Percentiles rank a stretch among this genome's conserved stretches.
Evolutionary conservation across 2,797 vertebrate genomes (phyloP).

Genomic region (Alauda arvensis): DNA sequence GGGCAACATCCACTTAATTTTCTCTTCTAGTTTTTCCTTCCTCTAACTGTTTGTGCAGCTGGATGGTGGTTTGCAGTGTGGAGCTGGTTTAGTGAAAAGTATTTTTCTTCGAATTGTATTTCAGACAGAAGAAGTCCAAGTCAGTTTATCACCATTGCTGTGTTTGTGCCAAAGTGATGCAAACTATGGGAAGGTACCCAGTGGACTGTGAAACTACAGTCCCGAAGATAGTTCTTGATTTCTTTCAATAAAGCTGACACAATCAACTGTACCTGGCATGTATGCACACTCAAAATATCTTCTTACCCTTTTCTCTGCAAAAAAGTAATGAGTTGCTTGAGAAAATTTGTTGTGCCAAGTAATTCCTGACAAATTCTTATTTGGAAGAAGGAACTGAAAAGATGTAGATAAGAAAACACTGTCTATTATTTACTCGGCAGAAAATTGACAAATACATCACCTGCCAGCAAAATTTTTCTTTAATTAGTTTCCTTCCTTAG

Average conservation of each 20-base stretch:
- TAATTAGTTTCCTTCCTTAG: not conserved
- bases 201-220: not conserved
- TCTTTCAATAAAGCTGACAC: not conserved
- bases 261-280: not conserved
- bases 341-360: not conserved
- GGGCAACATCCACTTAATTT: not conserved
- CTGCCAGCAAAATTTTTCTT: rapidly evolving
- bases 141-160: not conserved
- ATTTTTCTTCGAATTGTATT: not conserved
- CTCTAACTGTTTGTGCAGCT: not conserved
- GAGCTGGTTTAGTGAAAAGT: not conserved
- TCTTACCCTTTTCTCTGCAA: not conserved
- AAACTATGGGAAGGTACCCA: not conserved
- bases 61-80: too few relatives aligned
- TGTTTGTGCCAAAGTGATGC: not conserved
- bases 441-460: not conserved
- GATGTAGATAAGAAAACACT: not conserved
- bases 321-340: not conserved
- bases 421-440: not conserved
- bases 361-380: not conserved
- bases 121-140: not conserved
- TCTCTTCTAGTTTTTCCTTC: not conserved
- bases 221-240: not conserved
- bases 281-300: not conserved
- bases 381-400: not conserved